phyloP scores from a whole-genome alignment of 2,797 vertebrate genomes.

The Enteromius treurensis region DNA sequence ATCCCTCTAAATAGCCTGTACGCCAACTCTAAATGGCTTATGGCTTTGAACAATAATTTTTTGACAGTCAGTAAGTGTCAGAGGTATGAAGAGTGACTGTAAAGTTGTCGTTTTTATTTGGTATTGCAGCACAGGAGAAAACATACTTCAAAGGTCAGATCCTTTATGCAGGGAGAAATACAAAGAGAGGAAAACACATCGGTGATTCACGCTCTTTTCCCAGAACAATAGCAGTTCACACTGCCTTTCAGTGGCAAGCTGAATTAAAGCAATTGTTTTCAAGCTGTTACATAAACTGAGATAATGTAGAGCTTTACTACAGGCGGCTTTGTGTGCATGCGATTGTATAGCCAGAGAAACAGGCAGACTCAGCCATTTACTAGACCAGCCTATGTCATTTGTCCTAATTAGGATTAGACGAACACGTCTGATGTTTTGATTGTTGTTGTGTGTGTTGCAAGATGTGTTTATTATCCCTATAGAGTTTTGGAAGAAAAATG shows the following conservation, averaged over 20 bases:
- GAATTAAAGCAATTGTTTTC: slow-evolving; percentile 28
- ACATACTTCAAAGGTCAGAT: slow-evolving; percentile 9
- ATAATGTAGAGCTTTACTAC: slow-evolving; percentile 8
- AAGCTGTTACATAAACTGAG: slow-evolving; percentile 32
- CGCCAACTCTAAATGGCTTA: background rate
- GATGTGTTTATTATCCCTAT: background rate
- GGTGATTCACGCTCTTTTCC: slow-evolving; percentile 9
- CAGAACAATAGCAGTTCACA: slow-evolving; percentile 23
- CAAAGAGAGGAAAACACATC: slow-evolving; percentile 5
- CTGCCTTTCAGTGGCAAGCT: slow-evolving; percentile 11
- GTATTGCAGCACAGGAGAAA: background rate
- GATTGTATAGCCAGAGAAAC: background rate
- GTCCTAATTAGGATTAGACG: background rate
- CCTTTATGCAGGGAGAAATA: background rate
- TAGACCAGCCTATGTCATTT: background rate
- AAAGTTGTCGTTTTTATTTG: background rate
- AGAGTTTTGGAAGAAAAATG: background rate
- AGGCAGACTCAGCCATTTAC: background rate
- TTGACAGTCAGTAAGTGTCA: too few relatives aligned
- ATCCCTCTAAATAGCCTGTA: background rate
- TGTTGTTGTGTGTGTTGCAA: background rate
- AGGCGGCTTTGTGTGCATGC: background rate
- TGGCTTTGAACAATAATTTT: background rate
- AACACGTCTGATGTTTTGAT: background rate
- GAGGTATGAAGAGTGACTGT: background rate